Base-by-base conservation (phyloP, 2,888 invertebrate species). In the Notocelia uddmanniana region DNA sequence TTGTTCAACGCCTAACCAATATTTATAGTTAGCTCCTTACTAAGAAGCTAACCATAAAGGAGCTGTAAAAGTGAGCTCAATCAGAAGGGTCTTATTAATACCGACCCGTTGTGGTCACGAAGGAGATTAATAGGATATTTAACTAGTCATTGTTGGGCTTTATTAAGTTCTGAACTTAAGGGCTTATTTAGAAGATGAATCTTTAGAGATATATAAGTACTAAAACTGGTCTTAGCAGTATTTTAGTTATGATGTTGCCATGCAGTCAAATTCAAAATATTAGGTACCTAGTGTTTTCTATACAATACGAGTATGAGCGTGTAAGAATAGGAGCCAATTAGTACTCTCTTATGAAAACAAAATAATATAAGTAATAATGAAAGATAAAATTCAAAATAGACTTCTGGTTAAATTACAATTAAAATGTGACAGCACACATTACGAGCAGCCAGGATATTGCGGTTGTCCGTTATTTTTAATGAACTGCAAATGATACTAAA, bases 401-500 rank as follows among this genome's bases (percentile, higher is more conserved):
- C 3, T 15, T 34, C 34, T 50, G 15, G 50, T 48, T 19, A 64
- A 67, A 71, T 70, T 54, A 37, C 48, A 62, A 55, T 55, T 62
- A 26, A 37, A 57, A 62, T 31, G 37, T 68, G 60, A 54, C 50
- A 64, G 31, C 54, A 41, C 54, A 55, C 48, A 26, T 37, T 45
- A 57, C 59, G 52, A 52, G 52, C 50, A 57, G 50, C 19, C 66
- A 62, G 72, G 62, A 72, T 60, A 74, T 75, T 75, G 73, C 72
- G 77, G 75, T 75, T 74, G 76, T 73, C 76, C 78, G 76, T 80
- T 77, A 85, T 84, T 90, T 89, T 90, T 90, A 91, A 92, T 91
- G 90, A 90, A 88, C 91, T 92, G 92, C 86, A 90, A 91, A 91
- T 87, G 88, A 89, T 88, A 87, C n/a, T n/a, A n/a, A n/a, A 83